phyloP scores from a whole-genome alignment of 2,888 invertebrate genomes.

The Tachina lurida region DNA sequence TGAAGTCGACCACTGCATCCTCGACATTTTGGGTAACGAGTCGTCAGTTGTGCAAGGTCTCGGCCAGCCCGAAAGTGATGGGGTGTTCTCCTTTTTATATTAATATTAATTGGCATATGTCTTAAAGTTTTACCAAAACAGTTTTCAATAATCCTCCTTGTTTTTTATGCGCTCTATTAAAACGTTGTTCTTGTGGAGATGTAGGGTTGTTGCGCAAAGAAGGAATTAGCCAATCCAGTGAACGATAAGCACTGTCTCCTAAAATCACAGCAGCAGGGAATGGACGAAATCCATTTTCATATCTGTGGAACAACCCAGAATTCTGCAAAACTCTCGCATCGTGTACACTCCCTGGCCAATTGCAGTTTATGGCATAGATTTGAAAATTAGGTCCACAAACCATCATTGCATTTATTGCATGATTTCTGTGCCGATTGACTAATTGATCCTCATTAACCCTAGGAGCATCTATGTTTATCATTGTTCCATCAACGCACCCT shows the following conservation, averaged over 20 bases:
- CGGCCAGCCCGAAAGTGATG: neutral
- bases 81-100: constrained; percentile 1
- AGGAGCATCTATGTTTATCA: too few relatives aligned
- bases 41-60: neutral
- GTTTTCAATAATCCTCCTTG: neutral
- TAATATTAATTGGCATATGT: constrained; percentile 1
- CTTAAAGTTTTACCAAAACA: neutral
- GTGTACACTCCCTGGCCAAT: neutral
- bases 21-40: neutral
- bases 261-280: neutral
- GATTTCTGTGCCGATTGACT: too few relatives aligned
- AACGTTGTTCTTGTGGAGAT: constrained; percentile 3
- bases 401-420: constrained; percentile 1
- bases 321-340: neutral
- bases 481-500: too few relatives aligned
- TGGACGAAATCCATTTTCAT: neutral
- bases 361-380: neutral
- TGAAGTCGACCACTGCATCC: constrained; percentile 1
- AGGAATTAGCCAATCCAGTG: neutral
- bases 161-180: constrained; percentile 1
- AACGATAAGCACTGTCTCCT: neutral
- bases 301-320: neutral
- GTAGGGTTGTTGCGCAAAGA: neutral
- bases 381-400: constrained; percentile 3
- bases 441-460: too few relatives aligned